These are phyloP conservation scores for Lethenteron camtschaticum DNA, from an alignment of 2,113 vertebrate species.

Conservation along the genomic window DNA sequence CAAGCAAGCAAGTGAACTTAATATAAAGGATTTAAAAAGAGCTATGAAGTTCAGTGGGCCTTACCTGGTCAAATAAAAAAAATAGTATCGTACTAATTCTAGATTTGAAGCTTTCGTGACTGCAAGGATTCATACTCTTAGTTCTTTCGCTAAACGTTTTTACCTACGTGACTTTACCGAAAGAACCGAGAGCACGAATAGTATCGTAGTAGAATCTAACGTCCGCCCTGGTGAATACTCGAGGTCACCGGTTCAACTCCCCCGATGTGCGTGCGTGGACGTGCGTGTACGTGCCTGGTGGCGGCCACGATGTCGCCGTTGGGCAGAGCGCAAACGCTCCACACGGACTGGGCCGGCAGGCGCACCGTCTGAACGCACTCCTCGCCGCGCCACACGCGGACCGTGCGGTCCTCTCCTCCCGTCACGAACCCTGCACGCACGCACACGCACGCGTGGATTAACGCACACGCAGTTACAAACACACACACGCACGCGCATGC, in stretches of 20 bases:
- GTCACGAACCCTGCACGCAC: slow-evolving; percentile 59
- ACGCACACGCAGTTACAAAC: too few relatives aligned
- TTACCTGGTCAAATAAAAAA: too few relatives aligned
- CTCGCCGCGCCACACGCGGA: slow-evolving; percentile 65
- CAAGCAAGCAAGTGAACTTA: too few relatives aligned
- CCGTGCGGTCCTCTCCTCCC: slow-evolving; percentile 64
- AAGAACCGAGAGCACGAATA: background rate
- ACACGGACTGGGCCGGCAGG: slow-evolving; percentile 78
- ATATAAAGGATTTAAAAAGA: too few relatives aligned
- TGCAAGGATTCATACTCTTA: background rate
- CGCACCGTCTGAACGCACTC: slow-evolving; percentile 72
- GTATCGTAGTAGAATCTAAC: too few relatives aligned
- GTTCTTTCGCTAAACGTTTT: background rate
- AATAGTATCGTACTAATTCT: background rate
- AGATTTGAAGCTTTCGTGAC: background rate
- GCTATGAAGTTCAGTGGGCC: too few relatives aligned
- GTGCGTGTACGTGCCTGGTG: slow-evolving; percentile 41
- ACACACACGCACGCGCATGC: too few relatives aligned
- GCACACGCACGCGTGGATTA: background rate
- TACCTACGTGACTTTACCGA: background rate
- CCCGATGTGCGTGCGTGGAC: too few relatives aligned
- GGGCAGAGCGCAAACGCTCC: slow-evolving; percentile 76
- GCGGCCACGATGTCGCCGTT: slow-evolving; percentile 74
- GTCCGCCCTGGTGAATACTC: too few relatives aligned
- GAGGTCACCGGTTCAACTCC: background rate